Evolutionary conservation across 2,888 invertebrate genomes (phyloP), one percentile per base, ranked within the genome.

Genomic region (Platerodrilus igneus): DNA sequence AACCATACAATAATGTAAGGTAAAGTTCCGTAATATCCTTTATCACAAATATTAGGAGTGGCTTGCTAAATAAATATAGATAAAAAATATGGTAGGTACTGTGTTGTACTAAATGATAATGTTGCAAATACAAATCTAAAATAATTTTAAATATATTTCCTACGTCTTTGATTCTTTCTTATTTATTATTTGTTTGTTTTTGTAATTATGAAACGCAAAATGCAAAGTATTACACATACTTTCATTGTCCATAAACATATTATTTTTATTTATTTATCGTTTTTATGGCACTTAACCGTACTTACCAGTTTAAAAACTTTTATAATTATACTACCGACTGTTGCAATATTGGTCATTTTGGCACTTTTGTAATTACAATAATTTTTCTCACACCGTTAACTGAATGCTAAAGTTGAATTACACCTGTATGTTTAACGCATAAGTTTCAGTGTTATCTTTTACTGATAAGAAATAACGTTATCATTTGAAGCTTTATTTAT

Each of bases 291-390:
- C 8, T 2, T 10, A 63, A n/a, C n/a, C n/a, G n/a, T n/a, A 75
- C 83, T 82, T 73, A 89, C 89, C 77, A 89, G 69, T 75, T 89
- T 90, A 40, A 88, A 72, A 41, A 81, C 70, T 75, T 89, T 89
- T 59, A 89, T 77, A 66, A 86, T 80, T 44, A 89, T 81, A 39
- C 86, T 81, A 48, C 82, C 88, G 54, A 89, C 83, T 27, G 85
- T 86, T 65, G 85, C 83, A 42, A 87, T 75, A 48, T 85, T 83
- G 64, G 85, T 84, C 86, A 87, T 86, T 71, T 72, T 81, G 17
- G 9, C 21, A 4, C 7, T 11, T 9, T 36, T 37, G 23, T 17
- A 25, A 16, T 8, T 11, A 37, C 32, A 9, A 17, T 10, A 19
- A 15, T 16, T 15, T 22, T 20, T 11, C 8, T 14, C 7, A 5